Conservation (phyloP, 2,888 invertebrate genomes). For the Polylopha cassiicola region DNA sequence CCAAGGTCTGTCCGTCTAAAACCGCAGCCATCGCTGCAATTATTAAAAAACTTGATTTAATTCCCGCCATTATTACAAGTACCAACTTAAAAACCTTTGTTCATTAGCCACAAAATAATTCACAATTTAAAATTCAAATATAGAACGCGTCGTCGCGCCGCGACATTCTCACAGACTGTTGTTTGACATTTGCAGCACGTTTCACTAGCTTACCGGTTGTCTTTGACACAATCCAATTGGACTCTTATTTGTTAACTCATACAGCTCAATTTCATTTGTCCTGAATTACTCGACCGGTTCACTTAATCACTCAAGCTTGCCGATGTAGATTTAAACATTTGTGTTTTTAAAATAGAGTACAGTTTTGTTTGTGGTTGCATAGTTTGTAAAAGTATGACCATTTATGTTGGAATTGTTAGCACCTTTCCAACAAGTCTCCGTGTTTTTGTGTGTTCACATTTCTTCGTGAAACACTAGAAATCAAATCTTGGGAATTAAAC, state of each 20-base stretch:
- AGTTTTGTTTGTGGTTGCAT: constrained; percentile 14
- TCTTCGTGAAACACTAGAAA: too few relatives aligned
- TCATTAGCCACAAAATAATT: constrained; percentile 14
- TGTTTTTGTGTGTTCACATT: constrained; percentile 12
- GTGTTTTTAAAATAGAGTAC: constrained; percentile 8
- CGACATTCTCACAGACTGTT: constrained; percentile 17
- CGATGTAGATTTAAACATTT: constrained; percentile 13
- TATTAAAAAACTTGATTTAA: constrained; percentile 39
- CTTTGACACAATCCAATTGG: constrained; percentile 7
- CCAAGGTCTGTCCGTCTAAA: constrained; percentile 61
- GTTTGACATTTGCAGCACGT: constrained; percentile 46
- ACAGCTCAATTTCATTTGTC: constrained; percentile 10
- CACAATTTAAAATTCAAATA: constrained; percentile 27
- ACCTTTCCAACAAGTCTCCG: constrained; percentile 29
- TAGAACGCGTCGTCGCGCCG: constrained; percentile 38
- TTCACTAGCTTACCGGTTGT: constrained; percentile 31
- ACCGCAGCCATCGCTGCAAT: constrained; percentile 42
- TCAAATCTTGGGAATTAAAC: background rate
- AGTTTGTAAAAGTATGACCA: constrained; percentile 26
- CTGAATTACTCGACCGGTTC: constrained; percentile 28
- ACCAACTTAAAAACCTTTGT: constrained; percentile 20
- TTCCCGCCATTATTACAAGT: constrained; percentile 40
- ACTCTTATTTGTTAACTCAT: accelerated
- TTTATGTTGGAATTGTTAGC: constrained; percentile 25
- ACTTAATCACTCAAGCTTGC: constrained; percentile 24